Base-by-base conservation (phyloP, 1,140 invertebrate species). In the Drosophila pseudoobscura region DNA sequence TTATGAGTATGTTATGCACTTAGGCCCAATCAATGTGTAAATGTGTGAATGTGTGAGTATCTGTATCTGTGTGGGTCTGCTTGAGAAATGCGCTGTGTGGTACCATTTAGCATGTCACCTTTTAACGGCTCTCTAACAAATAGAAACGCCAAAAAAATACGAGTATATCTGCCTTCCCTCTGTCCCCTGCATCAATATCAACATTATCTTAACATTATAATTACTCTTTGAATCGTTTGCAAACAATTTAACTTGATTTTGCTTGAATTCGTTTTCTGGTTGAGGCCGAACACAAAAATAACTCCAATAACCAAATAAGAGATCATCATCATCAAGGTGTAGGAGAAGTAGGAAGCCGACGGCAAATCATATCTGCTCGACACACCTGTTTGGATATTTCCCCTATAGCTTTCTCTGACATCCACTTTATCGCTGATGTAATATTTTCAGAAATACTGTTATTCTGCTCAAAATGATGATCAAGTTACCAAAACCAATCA, bases 21-120 rank as follows among this genome's bases (percentile, higher is more conserved):
- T 75, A 77, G 61, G 35, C 73, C 57, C 73, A 65, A 70, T 70
- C 66, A 69, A 50, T 26, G 46, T 60, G 41, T 65, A 50, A 51
- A 43, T 68, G 63, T 17, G 17, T 17, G 17, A 17, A 17, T 17
- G 17, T 65, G 17, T 50, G 43, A 44, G 26, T 46, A 15, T 52
- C 55, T 53, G 50, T 60, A 49, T 66, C n/a, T 61, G 35, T 59
- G 58, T 70, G 41, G 49, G 43, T 73, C 60, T 84, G 44, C 76
- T 69, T 74, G 68, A 76, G 68, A 74, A 74, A 76, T 76, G 53
- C 75, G 61, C 71, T 87, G 78, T 87, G 73, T 79, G 84, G 73
- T 35, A 70, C 84, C 75, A 88, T 88, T 88, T 88, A 88, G 83
- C 83, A 88, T 88, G 84, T 88, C 83, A 88, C 83, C 83, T 88